Base-by-base conservation (phyloP, 1,140 invertebrate species). In the Hermetia illucens region DNA sequence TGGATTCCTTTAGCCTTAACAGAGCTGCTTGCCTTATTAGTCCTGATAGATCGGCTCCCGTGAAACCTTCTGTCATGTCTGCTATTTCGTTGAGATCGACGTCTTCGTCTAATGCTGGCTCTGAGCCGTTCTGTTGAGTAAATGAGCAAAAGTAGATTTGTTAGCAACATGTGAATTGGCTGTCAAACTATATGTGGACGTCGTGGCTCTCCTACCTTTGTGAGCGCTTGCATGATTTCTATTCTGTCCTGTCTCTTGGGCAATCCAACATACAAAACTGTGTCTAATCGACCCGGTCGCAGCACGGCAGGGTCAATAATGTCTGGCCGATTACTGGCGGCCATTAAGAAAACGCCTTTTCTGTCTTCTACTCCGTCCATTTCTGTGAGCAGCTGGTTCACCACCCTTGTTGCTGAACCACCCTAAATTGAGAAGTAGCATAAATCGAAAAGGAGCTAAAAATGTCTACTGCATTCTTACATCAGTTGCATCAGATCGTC, bases 381-480 rank as follows among this genome's bases (percentile, higher is more conserved):
- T 72, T 98, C 95, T 1, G 94, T 97, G 16, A 99, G 62, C 51
- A 99, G 68, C 61, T 98, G 94, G 62, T 97, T 98, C 0, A 98
- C 93, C 15, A 98, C 83, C 15, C 93, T 71, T 8, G 77, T 79
- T 4, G 72, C 72, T 0, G 78, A 73, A 4, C 76, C 74, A 43
- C 74, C 69, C 66, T 82, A 44, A 43, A 57, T 44, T 13, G 16
- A 17, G 8, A 3, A 5, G n/a, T n/a, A n/a, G n/a, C n/a, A n/a
- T n/a, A n/a, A n/a, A n/a, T n/a, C n/a, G n/a, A n/a, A n/a, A n/a
- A n/a, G n/a, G n/a, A n/a, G n/a, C n/a, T n/a, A n/a, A n/a, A n/a
- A n/a, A n/a, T n/a, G n/a, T n/a, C n/a, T n/a, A n/a, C n/a, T n/a
- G n/a, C n/a, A n/a, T n/a, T n/a, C 41, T 54, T 50, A 71, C 69